Base-by-base conservation (phyloP, 1,140 invertebrate species). In the Spodoptera litura region DNA sequence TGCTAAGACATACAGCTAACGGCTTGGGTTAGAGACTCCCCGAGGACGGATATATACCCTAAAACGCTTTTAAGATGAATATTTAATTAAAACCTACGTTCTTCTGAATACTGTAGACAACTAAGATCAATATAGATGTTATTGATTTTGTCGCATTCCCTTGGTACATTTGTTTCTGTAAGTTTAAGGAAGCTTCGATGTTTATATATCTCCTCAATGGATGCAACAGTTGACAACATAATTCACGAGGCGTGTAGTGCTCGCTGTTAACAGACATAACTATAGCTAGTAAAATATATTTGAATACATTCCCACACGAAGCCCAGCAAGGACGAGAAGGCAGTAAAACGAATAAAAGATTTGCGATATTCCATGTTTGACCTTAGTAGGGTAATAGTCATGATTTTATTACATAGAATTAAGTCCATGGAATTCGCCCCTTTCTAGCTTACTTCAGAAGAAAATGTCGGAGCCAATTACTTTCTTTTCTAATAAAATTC, bases 171-270 rank as follows among this genome's bases (percentile, higher is more conserved):
- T 12, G 27, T 44, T 11, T 44, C 15, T n/a, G 44, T 10, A 9
- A n/a, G 13, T n/a, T 20, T 20, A 38, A 44, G 15, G 13, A 8
- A 56, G 38, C 66, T 70, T 12, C 4, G 31, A 31, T 52, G 38
- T 12, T 31, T 11, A 27, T 25, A 8, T 12, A 15, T 13, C 52
- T 13, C 68, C 27, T n/a, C 52, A 56, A 53, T 56, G 68, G 53
- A 56, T 71, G 68, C 68, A 71, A 71, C 68, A 71, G 68, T 71
- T 71, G 68, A 55, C 56, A 56, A 55, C 15, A 71, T 71, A 71
- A 55, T 71, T 55, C 53, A 35, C 11, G 31, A 27, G 51, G 31
- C 55, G 52, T 68, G 64, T 68, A 68, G 44, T 13, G 52, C 25
- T 35, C 52, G 51, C 27, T 71, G 31, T 56, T 56, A 71, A 71